Conservation (phyloP, 2,888 invertebrate genomes). For the Trilocha varians region DNA sequence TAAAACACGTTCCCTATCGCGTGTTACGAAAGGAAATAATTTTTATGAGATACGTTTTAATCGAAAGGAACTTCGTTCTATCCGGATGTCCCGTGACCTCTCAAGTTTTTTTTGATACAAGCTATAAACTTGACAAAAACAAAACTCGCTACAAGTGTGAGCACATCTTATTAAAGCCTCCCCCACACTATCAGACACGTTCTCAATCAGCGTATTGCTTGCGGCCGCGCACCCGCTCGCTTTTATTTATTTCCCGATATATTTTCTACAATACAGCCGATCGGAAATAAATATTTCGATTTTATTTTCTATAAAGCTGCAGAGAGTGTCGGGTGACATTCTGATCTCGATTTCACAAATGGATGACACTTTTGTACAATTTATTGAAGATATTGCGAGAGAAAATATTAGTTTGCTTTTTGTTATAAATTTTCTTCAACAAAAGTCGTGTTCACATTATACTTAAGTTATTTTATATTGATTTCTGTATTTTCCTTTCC, state of each 20-base stretch:
- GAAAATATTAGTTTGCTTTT: conserved; percentile 7
- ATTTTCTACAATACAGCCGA: conserved; percentile 20
- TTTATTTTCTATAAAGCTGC: background rate
- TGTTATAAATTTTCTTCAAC: no score
- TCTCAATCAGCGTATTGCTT: conserved; percentile 39
- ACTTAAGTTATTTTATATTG: no score
- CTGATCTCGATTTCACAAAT: background rate
- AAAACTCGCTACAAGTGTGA: conserved; percentile 7
- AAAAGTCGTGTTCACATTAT: no score
- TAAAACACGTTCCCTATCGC: no score
- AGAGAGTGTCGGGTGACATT: conserved; percentile 6
- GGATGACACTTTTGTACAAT: background rate
- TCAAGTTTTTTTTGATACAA: no score
- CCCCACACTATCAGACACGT: conserved; percentile 31
- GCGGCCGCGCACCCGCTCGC: conserved; percentile 3
- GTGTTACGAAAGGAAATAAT: no score
- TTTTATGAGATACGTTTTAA: no score
- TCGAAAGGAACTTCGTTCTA: no score
- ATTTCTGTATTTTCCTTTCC: no score
- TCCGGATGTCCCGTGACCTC: no score
- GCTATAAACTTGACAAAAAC: background rate
- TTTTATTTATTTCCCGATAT: conserved; percentile 24
- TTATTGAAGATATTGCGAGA: background rate
- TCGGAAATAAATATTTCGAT: background rate
- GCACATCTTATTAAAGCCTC: conserved; percentile 18